Evolutionary conservation across 2,113 vertebrate species (phyloP), one percentile per base, ranked within the genome.

Genomic region (Dromaius novaehollandiae): DNA sequence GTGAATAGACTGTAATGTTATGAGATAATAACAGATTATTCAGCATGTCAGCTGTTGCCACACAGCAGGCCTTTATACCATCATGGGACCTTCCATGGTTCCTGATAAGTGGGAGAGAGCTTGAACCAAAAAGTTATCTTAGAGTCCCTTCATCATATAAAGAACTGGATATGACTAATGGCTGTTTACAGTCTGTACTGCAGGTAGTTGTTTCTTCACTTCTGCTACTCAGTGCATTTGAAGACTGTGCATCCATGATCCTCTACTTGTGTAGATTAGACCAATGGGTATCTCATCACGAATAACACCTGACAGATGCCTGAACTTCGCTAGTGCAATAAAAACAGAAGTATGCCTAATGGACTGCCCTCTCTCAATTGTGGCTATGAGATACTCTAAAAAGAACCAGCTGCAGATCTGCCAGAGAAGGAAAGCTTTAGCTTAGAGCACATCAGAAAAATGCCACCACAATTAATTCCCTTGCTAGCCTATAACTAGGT

Each of bases 251-350:
- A 40, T 51, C 34, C 53, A 61, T 68, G 32, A 28, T 68, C 13
- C 24, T 76, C 38, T 69, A 7, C 56, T 79, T 85, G 26, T 91
- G 58, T 55, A 82, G 82, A 80, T 44, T 48, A 82, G 30, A 53
- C 40, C 53, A 44, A 25, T 70, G 75, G 89, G 26, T 50, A 53
- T 44, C 81, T 63, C 38, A 12, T 85, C 25, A 20, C 21, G 40
- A 42, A 12, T 34, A 79, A 58, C 69, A 82, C 53, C 82, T 94
- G 82, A 53, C 79, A 88, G 87, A 76, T 95, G 91, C 58, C 53
- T 89, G 87, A 95, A 85, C 51, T 40, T 93, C 82, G 24, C 6
- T 86, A 8, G 38, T 28, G 34, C 79, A 86, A 51, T 90, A 78
- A 90, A 93, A n/a, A 17, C 32, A 83, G 64, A 77, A 83, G 83